Base-by-base conservation (phyloP, 1,140 invertebrate species). In the Scaptomyza montana region DNA sequence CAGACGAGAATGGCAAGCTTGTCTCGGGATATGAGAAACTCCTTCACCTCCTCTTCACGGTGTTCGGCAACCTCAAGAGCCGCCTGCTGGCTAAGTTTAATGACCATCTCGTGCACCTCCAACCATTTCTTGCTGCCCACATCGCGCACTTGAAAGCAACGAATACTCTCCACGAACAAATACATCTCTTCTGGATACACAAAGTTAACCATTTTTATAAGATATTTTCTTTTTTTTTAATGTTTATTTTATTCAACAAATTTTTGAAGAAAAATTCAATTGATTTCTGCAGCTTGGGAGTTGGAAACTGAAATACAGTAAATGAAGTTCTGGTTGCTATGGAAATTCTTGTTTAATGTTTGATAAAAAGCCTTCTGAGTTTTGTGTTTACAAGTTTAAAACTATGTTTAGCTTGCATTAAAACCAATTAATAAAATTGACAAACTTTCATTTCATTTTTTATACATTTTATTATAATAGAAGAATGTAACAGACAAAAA, bases 51-150 rank as follows among this genome's bases (percentile, higher is more conserved):
- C 92, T 97, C 96, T 81, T 96, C 95, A 54, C 94, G 93, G 73
- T 95, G 90, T 25, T 93, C 92, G 10, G 92, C 93, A 19, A 95
- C 95, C 92, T 97, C 96, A 19, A 96, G 92, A 71, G 95, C 93
- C 36, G 95, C 95, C 93, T 97, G 95, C 89, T 97, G 95, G 72
- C 95, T 95, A n/a, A 97, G 85, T 89, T 96, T 95, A 74, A 96
- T 94, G 3, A 97, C 89, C 73, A 94, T 93, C 80, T 96, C 95
- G 77, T 97, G 96, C 91, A 94, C 95, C 78, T 96, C 95, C 45
- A 96, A 92, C 96, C 96, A 97, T 51, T 95, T 84, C 47, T 25
- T 9, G 13, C 53, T 76, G 13, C 91, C 91, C 21, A 92, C 82
- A 33, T 92, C 84, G 4, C 77, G 54, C n/a, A 92, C 71, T 39